phyloP scores from a whole-genome alignment of 2,113 vertebrate species.

The Leptobrachium ailaonicum region DNA sequence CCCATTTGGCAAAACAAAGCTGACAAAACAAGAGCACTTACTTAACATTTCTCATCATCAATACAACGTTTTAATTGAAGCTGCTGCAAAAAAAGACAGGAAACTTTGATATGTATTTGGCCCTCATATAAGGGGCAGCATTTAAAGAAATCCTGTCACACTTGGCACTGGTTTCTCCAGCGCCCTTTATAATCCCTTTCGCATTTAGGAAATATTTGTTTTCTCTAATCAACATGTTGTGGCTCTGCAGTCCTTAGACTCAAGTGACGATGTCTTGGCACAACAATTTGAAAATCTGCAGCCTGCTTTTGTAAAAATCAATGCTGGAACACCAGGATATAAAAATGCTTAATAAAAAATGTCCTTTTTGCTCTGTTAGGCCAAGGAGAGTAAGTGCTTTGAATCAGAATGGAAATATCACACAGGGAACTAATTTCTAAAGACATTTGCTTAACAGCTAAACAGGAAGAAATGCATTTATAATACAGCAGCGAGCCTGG shows the following conservation, averaged over 20 bases:
- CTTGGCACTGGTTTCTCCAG: conserved; percentile 19
- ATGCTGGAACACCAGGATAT: conserved; percentile 29
- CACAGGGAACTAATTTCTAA: conserved; percentile 43
- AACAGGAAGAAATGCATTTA: conserved; percentile 42
- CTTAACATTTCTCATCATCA: not conserved
- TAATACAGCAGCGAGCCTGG: conserved; percentile 25
- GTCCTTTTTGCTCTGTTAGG: conserved; percentile 27
- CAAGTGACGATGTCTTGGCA: conserved; percentile 47
- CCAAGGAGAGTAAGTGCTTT: conserved; percentile 16
- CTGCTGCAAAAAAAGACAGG: not conserved
- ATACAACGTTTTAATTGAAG: not conserved
- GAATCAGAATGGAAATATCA: conserved; percentile 38
- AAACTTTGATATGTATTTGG: conserved; percentile 6
- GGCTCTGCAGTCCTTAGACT: conserved; percentile 37
- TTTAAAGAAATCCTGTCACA: conserved; percentile 3
- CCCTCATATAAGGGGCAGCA: not conserved
- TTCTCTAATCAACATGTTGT: conserved; percentile 38
- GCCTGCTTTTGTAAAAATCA: conserved; percentile 45
- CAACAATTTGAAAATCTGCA: conserved; percentile 37
- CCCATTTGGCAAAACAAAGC: not conserved
- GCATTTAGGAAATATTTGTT: conserved; percentile 42
- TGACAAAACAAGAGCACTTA: too few relatives aligned
- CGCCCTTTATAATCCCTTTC: conserved; percentile 31
- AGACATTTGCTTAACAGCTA: conserved; percentile 44
- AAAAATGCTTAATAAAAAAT: conserved; percentile 43